These are phyloP conservation scores for Rhineura floridana DNA, from an alignment of 2,113 vertebrate genomes.

Conservation along the genomic window DNA sequence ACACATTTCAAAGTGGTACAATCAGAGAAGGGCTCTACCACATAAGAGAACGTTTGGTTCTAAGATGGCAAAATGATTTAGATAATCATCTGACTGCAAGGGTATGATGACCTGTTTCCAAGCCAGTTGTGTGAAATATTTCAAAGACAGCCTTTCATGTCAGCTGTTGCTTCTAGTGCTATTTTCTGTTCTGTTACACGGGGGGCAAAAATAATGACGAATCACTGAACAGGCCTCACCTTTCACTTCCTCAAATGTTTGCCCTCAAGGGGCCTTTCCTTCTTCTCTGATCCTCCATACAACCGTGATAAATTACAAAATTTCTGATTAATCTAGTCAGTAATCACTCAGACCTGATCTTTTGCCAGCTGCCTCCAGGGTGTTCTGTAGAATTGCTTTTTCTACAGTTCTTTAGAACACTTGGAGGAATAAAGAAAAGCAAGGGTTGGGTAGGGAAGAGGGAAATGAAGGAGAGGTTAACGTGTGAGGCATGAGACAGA, in stretches of 20 bases:
- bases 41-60: no score
- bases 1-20: no score
- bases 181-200: neutral
- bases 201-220: fast-evolving
- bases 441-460: neutral
- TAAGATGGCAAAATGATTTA: no score
- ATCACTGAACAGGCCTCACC: neutral
- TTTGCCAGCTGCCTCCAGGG: fast-evolving
- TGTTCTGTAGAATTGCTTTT: fast-evolving
- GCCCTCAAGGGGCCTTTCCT: neutral
- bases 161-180: neutral
- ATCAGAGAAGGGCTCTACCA: no score
- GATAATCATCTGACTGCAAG: no score
- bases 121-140: neutral
- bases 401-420: fast-evolving
- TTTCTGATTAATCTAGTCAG: neutral
- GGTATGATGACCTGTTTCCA: no score
- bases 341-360: neutral
- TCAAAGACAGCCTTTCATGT: neutral
- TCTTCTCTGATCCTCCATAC: neutral
- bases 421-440: fast-evolving
- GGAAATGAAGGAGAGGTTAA: fast-evolving
- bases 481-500: neutral
- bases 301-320: no score
- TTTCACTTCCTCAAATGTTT: neutral